These are phyloP conservation scores for Chrysemys picta DNA, from an alignment of 2,113 vertebrate species.

Conservation along the genomic window DNA sequence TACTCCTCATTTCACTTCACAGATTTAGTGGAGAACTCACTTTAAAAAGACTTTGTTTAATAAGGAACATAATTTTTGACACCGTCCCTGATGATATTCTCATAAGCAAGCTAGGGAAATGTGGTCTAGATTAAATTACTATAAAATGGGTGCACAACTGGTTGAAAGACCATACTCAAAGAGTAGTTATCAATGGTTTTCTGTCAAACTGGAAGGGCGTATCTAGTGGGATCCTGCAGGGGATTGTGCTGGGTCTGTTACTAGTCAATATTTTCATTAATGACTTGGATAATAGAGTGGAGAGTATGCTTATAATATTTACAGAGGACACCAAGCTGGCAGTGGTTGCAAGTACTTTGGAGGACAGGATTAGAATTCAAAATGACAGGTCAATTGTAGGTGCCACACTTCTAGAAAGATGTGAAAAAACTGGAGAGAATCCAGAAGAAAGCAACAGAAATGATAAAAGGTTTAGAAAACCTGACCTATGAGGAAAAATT, in stretches of 20 bases:
- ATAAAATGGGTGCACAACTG: neutral
- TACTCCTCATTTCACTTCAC: rapidly evolving
- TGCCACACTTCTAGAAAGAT: too few relatives aligned
- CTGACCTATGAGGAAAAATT: neutral
- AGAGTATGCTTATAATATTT: too few relatives aligned
- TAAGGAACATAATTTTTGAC: neutral
- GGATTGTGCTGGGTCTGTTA: neutral
- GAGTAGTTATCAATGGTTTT: neutral
- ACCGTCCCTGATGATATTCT: neutral
- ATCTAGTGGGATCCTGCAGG: too few relatives aligned
- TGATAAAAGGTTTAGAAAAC: neutral
- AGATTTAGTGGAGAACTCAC: neutral
- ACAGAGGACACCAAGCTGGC: too few relatives aligned
- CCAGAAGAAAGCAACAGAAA: neutral
- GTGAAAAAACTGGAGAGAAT: too few relatives aligned
- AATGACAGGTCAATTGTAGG: too few relatives aligned
- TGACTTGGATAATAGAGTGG: too few relatives aligned
- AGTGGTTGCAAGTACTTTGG: too few relatives aligned
- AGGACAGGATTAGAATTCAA: too few relatives aligned
- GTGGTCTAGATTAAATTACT: neutral
- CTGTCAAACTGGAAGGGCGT: neutral
- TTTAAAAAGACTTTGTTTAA: neutral
- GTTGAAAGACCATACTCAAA: neutral
- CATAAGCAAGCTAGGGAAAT: neutral
- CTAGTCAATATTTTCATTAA: neutral